Conservation (phyloP, 1,140 invertebrate species). For the Batillaria attramentaria region DNA sequence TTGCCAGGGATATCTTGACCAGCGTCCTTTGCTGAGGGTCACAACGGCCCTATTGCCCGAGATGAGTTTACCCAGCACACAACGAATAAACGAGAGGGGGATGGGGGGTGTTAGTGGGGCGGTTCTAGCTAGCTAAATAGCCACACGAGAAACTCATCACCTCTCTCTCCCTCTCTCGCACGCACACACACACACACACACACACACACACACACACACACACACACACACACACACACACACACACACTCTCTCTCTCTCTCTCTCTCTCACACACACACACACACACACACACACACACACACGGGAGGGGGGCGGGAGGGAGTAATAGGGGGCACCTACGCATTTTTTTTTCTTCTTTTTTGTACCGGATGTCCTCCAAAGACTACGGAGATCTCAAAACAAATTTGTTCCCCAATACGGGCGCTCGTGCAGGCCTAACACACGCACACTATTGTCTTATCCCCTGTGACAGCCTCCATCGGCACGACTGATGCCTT, state of each 20-base stretch:
- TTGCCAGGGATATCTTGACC: too few relatives aligned
- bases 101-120: too few relatives aligned
- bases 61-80: too few relatives aligned
- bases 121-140: too few relatives aligned
- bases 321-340: not conserved
- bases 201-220: constrained; percentile 1
- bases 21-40: too few relatives aligned
- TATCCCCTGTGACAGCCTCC: not conserved
- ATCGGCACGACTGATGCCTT: not conserved
- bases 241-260: not conserved
- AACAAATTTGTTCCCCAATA: constrained; percentile 23
- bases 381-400: not conserved
- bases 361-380: constrained; percentile 19
- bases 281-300: not conserved
- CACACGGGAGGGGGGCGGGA: not conserved
- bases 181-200: not conserved
- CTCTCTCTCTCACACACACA: not conserved
- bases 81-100: too few relatives aligned
- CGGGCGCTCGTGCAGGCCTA: not conserved
- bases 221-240: constrained; percentile 18
- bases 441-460: not conserved
- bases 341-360: not conserved
- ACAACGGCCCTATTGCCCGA: too few relatives aligned
- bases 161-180: not conserved
- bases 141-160: too few relatives aligned